Base-by-base conservation (phyloP, 2,888 invertebrate genomes). In the Mimumesa dahlbomi region DNA sequence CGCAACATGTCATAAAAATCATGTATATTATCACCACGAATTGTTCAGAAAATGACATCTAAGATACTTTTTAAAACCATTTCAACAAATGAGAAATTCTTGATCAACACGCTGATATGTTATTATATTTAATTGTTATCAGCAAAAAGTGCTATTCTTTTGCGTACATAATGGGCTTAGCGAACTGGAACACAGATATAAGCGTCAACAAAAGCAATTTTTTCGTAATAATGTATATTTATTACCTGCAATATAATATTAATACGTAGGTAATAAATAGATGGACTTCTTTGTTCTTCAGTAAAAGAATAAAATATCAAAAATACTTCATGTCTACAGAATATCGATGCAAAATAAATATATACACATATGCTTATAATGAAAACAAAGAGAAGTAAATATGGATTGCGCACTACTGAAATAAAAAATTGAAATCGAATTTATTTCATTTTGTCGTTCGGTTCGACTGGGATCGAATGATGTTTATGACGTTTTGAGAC, bases 81-180 rank as follows among this genome's bases (percentile, higher is more conserved):
- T 48, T 38, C 14, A 63, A 75, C 16, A 43, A 63, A 71, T 48
- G n/a, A n/a, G n/a, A 62, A 57, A 62, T 59, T 40, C 19, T 38
- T 72, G 68, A 70, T 40, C 57, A 74, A 73, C 48, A 54, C 42
- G 36, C 9, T 77, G 78, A 77, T 77, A 77, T 78, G 75, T 77
- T 62, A 29, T 71, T 58, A 78, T 42, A 56, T 64, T 58, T 46
- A 67, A 58, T 21, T 36, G 43, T 56, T 42, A 49, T 45, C 58
- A 52, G 71, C 67, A 71, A 49, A 62, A 67, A 71, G 68, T 61
- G 53, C 57, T 46, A 59, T 61, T 22, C 48, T 40, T 50, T 40
- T 29, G 22, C 38, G 21, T 43, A 34, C 42, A 59, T 52, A 38
- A 46, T 53, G 2, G 36, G 48, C 61, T 76, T 59, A 57, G 54